A percentile compares a stretch with the other conserved stretches of the same genome.
phyloP scores from a whole-genome alignment of 2,888 invertebrate genomes.

The Teleogryllus oceanicus region DNA sequence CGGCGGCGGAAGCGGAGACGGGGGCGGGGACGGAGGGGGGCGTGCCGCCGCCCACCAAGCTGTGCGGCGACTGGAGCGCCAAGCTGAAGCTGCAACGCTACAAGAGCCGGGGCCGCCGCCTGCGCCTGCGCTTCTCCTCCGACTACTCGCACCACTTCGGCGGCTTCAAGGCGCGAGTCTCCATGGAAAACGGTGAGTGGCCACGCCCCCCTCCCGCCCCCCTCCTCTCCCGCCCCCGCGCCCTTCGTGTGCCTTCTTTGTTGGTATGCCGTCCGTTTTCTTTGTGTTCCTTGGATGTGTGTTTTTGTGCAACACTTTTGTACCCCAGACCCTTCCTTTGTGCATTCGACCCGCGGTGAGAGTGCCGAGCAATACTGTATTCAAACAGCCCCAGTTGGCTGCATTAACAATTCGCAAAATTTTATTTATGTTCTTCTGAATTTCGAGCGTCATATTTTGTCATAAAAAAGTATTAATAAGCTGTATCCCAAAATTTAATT shows the following conservation, averaged over 20 bases:
- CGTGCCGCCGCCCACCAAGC: constrained; percentile 27
- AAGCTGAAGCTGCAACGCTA: constrained; percentile 69
- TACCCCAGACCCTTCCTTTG: background rate
- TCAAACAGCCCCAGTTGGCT: too few species aligned
- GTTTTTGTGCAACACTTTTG: background rate
- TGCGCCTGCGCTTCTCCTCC: constrained; percentile 67
- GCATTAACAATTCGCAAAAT: too few species aligned
- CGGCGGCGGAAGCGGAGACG: too few species aligned
- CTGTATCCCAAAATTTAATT: too few species aligned
- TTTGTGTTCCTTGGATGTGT: background rate
- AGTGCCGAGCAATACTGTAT: too few species aligned
- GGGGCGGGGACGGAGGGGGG: too few species aligned
- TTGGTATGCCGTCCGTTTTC: background rate
- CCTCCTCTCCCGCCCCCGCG: background rate
- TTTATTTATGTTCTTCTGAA: too few species aligned
- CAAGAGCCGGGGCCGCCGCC: constrained; percentile 58
- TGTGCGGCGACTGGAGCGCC: constrained; percentile 76
- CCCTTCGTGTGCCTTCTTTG: background rate
- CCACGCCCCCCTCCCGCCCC: background rate
- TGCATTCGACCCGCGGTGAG: background rate
- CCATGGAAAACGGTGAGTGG: constrained; percentile 69
- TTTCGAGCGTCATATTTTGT: too few species aligned
- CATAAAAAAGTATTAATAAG: too few species aligned
- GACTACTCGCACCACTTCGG: constrained; percentile 75
- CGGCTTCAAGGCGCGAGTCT: constrained; percentile 69